Evolutionary conservation across 2,113 vertebrate genomes (phyloP).

Genomic region (Cyphomyrus discorhynchus): DNA sequence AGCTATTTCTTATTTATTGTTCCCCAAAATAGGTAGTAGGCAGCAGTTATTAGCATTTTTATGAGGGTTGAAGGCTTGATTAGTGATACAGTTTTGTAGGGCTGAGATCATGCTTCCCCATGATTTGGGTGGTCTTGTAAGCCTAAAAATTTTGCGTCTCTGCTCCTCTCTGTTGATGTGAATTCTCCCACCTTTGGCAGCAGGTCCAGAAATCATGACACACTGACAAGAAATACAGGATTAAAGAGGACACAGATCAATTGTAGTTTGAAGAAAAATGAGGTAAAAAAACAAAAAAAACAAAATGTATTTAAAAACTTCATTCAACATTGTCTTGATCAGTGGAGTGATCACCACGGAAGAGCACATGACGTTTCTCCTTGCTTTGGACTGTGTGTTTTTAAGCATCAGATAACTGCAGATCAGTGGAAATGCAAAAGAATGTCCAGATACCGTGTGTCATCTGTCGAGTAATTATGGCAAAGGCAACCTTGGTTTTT

Average conservation of each 20-base stretch:
- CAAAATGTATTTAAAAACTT: not conserved
- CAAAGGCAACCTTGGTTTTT: not conserved
- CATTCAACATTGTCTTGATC: not conserved
- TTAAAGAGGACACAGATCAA: not conserved
- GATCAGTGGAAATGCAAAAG: not conserved
- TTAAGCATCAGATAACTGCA: not conserved
- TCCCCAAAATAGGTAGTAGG: not conserved
- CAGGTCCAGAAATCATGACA: not conserved
- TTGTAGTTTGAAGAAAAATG: not conserved
- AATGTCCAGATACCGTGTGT: not conserved
- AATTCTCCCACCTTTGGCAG: not conserved
- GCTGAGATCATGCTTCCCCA: not conserved
- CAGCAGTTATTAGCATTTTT: not conserved
- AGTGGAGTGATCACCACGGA: not conserved
- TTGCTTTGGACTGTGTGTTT: not conserved
- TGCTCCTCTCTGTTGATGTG: not conserved
- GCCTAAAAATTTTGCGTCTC: not conserved
- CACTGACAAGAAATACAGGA: not conserved
- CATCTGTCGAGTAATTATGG: not conserved
- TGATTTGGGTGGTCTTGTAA: not conserved
- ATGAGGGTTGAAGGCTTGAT: not conserved
- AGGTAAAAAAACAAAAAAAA: not conserved
- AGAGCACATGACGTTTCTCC: not conserved
- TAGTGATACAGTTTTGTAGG: not conserved
- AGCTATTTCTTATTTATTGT: not conserved